Conservation (phyloP, 2,888 invertebrate genomes). For the Amphipoea lucens region DNA sequence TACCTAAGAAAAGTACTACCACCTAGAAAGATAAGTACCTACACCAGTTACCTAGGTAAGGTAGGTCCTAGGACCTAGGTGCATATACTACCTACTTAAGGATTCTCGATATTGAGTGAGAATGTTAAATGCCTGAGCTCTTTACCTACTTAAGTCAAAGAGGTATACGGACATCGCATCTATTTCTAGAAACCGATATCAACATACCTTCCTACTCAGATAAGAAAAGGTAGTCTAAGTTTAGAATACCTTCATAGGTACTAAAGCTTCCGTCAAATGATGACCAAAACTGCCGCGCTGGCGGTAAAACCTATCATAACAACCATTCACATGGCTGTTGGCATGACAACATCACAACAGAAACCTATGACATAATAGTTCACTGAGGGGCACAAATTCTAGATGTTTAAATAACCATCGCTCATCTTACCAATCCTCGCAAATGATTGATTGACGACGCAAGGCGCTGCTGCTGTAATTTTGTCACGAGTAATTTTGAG, state of each 20-base stretch:
- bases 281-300: neutral
- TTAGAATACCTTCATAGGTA: neutral
- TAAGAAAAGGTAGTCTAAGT: neutral
- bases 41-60: no score
- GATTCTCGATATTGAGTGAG: neutral
- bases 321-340: neutral
- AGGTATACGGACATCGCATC: neutral
- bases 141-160: neutral
- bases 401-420: constrained; percentile 18
- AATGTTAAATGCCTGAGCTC: neutral
- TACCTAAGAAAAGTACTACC: no score
- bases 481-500: neutral
- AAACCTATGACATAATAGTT: neutral
- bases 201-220: neutral
- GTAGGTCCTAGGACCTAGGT: no score
- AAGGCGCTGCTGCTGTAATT: constrained; percentile 4
- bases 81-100: no score
- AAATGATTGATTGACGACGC: neutral
- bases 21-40: no score
- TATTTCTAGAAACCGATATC: neutral
- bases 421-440: constrained; percentile 15
- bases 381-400: constrained; percentile 4
- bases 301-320: neutral
- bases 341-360: neutral
- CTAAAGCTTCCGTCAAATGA: neutral